These are phyloP conservation scores for Syngnathus rostellatus DNA, from an alignment of 2,797 vertebrate genomes.

Conservation along the genomic window DNA sequence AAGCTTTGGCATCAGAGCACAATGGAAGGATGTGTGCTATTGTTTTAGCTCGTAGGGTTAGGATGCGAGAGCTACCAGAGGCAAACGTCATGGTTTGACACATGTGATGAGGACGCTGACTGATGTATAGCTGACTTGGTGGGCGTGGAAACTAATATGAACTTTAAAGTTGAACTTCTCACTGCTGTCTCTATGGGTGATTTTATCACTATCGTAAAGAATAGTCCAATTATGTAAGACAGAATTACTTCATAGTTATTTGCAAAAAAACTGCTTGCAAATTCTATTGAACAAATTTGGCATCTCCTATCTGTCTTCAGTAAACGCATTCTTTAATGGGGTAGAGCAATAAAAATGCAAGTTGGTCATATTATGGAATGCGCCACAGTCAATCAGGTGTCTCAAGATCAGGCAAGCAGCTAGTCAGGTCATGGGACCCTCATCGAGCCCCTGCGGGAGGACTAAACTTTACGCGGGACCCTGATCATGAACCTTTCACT, in stretches of 20 bases:
- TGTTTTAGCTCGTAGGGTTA: constrained; percentile 49
- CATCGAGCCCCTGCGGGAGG: constrained; percentile 44
- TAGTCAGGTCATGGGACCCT: constrained; percentile 63
- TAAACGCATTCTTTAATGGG: constrained; percentile 36
- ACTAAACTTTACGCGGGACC: constrained; percentile 51
- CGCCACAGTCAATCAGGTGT: constrained; percentile 62
- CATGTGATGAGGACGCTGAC: constrained; percentile 56
- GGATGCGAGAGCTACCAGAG: constrained; percentile 30
- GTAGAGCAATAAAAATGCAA: constrained; percentile 48
- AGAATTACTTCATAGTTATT: neutral
- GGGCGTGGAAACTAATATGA: constrained; percentile 21
- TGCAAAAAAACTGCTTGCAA: neutral
- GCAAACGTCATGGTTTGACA: constrained; percentile 36
- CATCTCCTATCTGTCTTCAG: constrained; percentile 30
- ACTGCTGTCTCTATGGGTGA: neutral
- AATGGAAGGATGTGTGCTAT: constrained; percentile 67
- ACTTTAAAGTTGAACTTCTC: constrained; percentile 31
- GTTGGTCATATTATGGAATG: constrained; percentile 49
- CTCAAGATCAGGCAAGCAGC: constrained; percentile 56
- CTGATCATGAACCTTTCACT: constrained; percentile 66
- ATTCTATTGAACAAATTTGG: constrained; percentile 22
- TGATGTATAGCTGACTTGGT: constrained; percentile 28
- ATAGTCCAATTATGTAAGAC: neutral
- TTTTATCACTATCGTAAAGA: constrained; percentile 25
- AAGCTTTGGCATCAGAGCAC: constrained; percentile 38